Percentiles rank a stretch among this genome's conserved stretches.
Conservation (phyloP, 2,797 vertebrate species). For the Scolopax bukidnonensis region DNA sequence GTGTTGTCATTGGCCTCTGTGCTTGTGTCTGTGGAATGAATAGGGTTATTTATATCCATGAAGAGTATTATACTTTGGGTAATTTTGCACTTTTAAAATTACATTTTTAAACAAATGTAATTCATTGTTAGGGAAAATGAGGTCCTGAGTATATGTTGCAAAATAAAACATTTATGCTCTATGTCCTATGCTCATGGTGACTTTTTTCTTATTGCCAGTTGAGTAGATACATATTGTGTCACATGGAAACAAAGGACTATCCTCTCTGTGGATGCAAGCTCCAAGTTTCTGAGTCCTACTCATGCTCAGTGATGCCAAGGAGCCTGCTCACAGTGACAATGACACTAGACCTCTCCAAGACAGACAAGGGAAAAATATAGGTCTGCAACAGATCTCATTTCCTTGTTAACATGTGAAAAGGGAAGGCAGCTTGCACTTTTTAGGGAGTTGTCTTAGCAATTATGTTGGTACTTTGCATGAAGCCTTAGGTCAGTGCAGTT, state of each 20-base stretch:
- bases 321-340: not conserved
- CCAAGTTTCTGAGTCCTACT: not conserved
- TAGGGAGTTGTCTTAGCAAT: not conserved
- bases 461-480: not conserved
- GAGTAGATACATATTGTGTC: not conserved
- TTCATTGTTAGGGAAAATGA: not conserved
- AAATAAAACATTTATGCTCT: not conserved
- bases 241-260: not conserved
- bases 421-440: not conserved
- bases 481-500: not conserved
- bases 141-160: not conserved
- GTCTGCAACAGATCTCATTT: not conserved
- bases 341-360: not conserved
- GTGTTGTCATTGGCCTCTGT: not conserved
- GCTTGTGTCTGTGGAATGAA: not conserved
- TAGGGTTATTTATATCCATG: not conserved
- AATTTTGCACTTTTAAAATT: not conserved
- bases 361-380: not conserved
- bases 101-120: not conserved
- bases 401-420: not conserved
- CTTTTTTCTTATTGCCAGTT: not conserved
- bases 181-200: not conserved
- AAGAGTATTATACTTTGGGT: not conserved
- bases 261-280: not conserved
- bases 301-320: not conserved